Base-by-base conservation (phyloP, 2,113 vertebrate genomes). In the Indri indri region DNA sequence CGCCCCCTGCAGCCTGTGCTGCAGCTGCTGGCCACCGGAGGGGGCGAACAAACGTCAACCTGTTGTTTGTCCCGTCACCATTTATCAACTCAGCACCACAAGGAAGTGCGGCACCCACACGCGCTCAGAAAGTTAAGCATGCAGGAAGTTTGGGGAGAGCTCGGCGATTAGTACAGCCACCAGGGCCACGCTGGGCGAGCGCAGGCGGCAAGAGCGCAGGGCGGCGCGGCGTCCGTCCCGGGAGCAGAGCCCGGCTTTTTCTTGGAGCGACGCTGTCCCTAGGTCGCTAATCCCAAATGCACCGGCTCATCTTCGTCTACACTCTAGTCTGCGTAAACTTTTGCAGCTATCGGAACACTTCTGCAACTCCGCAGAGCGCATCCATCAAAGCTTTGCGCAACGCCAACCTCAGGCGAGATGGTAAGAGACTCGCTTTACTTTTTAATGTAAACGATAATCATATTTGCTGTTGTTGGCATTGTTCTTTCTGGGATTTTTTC, bases 381-480 rank as follows among this genome's bases (percentile, higher is more conserved):
- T 98, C 99, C 96, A 97, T 98, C 95, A 98, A 97, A 98, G 98
- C 98, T 87, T 77, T 99, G 94, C 98, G 99, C 95, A 98, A 98
- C 57, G 98, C 99, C 17, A 98, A 98, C 52, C 90, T 98, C 89
- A 98, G 98, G 97, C 88, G 99, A 94, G 99, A 99, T 97, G 99
- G 99, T 99, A 96, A 98, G 99, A 93, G 88, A 73, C 74, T 52
- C 57, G 1, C 45, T 96, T 88, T 25, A 59, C 32, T 90, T 86
- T 37, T 34, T 63, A 32, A 1, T 85, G 90, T 50, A 12, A 81
- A 82, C 27, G 61, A 57, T 70, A 59, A 30, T 50, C 37, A 12
- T 30, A 1, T 79, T 71, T 32, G 27, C 47, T 47, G 5, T 42
- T 59, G 17, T 70, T 37, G 63, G n/a, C 40, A 12, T 18, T n/a